Evolutionary conservation across 2,797 vertebrate genomes (phyloP).

Genomic region (Lerista edwardsae): DNA sequence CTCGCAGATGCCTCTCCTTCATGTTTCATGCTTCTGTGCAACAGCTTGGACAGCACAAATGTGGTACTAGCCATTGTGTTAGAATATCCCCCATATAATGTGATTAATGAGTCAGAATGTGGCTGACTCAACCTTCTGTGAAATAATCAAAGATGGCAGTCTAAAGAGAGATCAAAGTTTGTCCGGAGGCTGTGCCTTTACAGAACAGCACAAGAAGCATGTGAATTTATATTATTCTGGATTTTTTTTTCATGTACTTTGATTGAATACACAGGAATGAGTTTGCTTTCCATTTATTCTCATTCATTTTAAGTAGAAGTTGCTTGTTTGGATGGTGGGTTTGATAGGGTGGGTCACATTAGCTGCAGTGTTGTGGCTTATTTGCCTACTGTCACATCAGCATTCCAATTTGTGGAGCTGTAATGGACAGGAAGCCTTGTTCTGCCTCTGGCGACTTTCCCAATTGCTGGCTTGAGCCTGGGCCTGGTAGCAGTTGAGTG

Average conservation of each 20-base stretch:
- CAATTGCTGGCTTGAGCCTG: not conserved
- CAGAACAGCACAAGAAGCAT: not conserved
- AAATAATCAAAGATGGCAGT: conserved; percentile 5
- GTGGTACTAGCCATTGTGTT: not conserved
- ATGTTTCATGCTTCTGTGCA: not conserved
- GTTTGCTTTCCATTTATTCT: not conserved
- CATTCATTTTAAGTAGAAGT: conserved; percentile 1
- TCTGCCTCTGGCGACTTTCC: not conserved
- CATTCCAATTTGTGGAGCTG: not conserved
- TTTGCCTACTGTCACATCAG: conserved; percentile 11
- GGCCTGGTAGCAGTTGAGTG: conserved; percentile 5
- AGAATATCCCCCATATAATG: not conserved
- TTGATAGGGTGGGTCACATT: conserved; percentile 7
- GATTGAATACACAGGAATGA: not conserved
- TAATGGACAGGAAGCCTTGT: not conserved
- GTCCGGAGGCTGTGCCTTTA: not conserved
- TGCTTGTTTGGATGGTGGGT: not conserved
- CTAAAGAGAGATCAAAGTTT: conserved; percentile 14
- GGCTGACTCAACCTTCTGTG: not conserved
- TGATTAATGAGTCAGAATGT: not conserved
- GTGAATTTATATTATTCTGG: not conserved
- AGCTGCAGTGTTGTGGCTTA: conserved; percentile 8
- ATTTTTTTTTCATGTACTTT: not conserved
- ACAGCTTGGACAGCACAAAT: not conserved
- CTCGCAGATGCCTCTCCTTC: not conserved